These are phyloP conservation scores for Protodeltote pygarga DNA, from an alignment of 2,888 invertebrate genomes.

Conservation along the genomic window DNA sequence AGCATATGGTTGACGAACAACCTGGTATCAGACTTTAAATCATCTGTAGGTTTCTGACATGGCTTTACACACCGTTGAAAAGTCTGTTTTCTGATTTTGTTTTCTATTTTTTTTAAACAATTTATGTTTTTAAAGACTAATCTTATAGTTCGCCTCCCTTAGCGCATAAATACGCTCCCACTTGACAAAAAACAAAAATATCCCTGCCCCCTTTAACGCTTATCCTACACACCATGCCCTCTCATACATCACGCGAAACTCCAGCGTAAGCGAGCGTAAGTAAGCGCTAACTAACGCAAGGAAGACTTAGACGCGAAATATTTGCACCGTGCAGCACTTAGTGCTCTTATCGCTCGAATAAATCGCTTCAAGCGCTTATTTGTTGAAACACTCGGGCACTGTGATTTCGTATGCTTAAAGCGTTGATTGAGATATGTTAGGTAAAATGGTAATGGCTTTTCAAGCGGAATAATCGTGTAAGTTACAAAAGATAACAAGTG, in stretches of 20 bases:
- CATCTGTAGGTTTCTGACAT: no score
- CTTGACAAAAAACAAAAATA: no score
- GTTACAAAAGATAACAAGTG: no score
- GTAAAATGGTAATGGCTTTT: slow-evolving; percentile 23
- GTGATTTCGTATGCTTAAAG: slow-evolving; percentile 55
- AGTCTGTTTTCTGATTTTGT: no score
- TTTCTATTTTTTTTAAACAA: no score
- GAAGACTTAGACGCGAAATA: slow-evolving; percentile 74
- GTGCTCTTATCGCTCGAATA: slow-evolving; percentile 64
- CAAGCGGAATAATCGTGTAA: slow-evolving; percentile 14
- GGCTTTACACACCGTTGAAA: no score
- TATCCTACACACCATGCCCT: slow-evolving; percentile 12
- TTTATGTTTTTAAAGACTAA: no score
- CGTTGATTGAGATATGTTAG: slow-evolving; percentile 55
- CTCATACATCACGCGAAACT: slow-evolving; percentile 52
- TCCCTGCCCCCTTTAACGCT: slow-evolving; percentile 1
- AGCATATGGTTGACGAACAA: no score
- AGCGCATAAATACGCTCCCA: no score
- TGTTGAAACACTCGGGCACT: slow-evolving; percentile 53
- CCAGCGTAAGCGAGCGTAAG: slow-evolving; percentile 55
- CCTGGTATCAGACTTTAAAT: no score
- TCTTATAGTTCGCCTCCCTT: slow-evolving; percentile 12
- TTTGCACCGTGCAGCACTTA: slow-evolving; percentile 76
- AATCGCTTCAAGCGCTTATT: slow-evolving; percentile 66
- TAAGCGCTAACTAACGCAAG: slow-evolving; percentile 80